phyloP scores from a whole-genome alignment of 1,140 invertebrate genomes.

The Hylaeus anthracinus region DNA sequence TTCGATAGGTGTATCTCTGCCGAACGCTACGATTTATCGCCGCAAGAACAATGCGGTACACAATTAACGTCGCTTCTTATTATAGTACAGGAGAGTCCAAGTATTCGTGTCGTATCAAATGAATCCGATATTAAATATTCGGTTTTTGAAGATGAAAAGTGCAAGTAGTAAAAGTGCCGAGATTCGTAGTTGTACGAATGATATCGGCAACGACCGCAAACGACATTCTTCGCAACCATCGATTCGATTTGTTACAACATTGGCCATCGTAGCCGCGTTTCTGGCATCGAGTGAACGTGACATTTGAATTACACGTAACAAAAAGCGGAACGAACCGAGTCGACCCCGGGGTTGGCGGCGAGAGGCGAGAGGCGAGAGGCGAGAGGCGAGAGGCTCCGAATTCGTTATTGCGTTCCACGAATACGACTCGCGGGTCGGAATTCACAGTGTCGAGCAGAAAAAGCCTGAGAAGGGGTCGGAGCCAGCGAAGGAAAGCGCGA shows the following conservation, averaged over 20 bases:
- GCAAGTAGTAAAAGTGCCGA: too few species aligned
- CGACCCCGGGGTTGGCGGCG: neutral
- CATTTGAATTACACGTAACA: neutral
- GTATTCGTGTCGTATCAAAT: too few species aligned
- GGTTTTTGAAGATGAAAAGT: too few species aligned
- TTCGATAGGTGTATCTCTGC: constrained; percentile 30
- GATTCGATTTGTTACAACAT: too few species aligned
- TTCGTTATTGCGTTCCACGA: constrained; percentile 65
- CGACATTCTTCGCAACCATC: too few species aligned
- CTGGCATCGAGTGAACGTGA: too few species aligned
- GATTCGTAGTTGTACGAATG: too few species aligned
- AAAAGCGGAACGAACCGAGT: neutral
- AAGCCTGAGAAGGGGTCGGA: neutral
- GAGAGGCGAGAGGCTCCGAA: constrained; percentile 52
- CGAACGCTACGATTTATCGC: constrained; percentile 56
- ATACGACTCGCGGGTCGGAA: neutral
- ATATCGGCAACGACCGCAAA: too few species aligned
- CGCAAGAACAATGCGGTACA: constrained; percentile 61
- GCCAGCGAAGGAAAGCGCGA: neutral
- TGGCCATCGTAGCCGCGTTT: too few species aligned
- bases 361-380: constrained; percentile 46
- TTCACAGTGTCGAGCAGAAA: neutral
- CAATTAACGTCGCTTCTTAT: constrained; percentile 45
- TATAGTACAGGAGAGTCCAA: too few species aligned
- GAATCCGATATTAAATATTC: too few species aligned